Evolutionary conservation across 1,140 invertebrate species (phyloP), one percentile per base, ranked within the genome.

Genomic region (Aphelinus atriplicis): DNA sequence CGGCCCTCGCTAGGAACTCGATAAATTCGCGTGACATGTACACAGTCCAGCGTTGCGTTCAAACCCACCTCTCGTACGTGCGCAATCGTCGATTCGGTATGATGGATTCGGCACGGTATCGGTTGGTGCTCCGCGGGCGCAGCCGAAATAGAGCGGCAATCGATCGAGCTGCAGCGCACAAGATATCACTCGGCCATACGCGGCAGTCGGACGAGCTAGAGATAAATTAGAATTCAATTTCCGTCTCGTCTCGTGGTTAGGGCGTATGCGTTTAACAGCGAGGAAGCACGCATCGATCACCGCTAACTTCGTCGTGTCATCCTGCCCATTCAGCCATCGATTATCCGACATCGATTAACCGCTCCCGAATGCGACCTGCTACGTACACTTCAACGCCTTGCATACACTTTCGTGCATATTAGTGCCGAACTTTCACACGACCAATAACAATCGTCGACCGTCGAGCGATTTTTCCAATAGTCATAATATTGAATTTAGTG

Each of bases 231-330:
- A 75, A 71, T 66, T 75, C 74, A 75, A 75, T 75, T 71, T 75
- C 74, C 74, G 62, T 57, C 43, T 53, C 26, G 7, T 58, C 43
- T 3, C 3, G 50, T 42, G 43, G 26, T 55, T 48, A 50, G 7
- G 3, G 2, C 3, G 48, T 63, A 3, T 63, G 5, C 47, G 43
- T 73, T 74, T 72, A 69, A 66, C 61, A 58, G 43, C 10, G 56
- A 79, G 63, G 71, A 80, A 75, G 60, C 57, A 61, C 71, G 76
- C 82, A 84, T 85, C 83, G 81, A 85, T 85, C 82, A 82, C 62
- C 50, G 4, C 7, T 70, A 46, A 76, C 78, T 84, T 84, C 78
- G 79, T 83, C 81, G 70, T 75, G 81, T 84, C 82, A 83, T 81
- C 67, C 75, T 82, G 75, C 79, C 74, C 76, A 77, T 80, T 80